Evolutionary conservation across 2,888 invertebrate genomes (phyloP), one percentile per base, ranked within the genome.

Genomic region (Lamproptera curius): DNA sequence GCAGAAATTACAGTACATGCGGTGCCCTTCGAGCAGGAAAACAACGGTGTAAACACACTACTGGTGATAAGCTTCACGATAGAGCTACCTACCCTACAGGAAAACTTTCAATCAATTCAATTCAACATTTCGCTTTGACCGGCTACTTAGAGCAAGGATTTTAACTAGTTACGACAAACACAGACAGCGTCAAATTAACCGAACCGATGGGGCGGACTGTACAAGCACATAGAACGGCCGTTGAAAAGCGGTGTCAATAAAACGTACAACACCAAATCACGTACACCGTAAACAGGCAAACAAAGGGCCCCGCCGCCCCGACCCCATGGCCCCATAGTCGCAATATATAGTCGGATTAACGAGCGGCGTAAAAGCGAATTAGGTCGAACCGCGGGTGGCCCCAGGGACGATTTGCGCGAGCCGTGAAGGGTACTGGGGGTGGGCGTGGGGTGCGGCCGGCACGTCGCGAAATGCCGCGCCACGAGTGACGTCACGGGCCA

Each of bases 401-500:
- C 67, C 59, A 53, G 69, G 71, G 62, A 63, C 62, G 69, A 69
- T 72, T 73, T 67, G 67, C 69, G 67, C 77, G 76, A 74, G 73
- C 76, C 67, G 54, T 71, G 78, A 68, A 73, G 73, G 75, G 81
- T 80, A 80, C 80, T 84, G 80, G 81, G n/a, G 80, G 83, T 76
- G 75, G 76, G 73, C 70, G 67, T n/a, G 70, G 78, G 84, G 86
- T 66, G 84, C 68, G 85, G 77, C 73, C 65, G 65, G 59, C 65
- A 68, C 67, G 69, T 72, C 69, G 71, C 73, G 69, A 85, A 86
- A 86, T 86, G 86, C 78, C 86, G 80, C 70, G 83, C 78, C 83
- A 83, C 59, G 54, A 61, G 62, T 86, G 83, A 85, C 84, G 84
- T 85, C 83, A 86, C 70, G 46, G 64, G 76, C 84, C 86, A 67